These are phyloP conservation scores for Eretmochelys imbricata DNA, from an alignment of 2,113 vertebrate species.

Conservation along the genomic window DNA sequence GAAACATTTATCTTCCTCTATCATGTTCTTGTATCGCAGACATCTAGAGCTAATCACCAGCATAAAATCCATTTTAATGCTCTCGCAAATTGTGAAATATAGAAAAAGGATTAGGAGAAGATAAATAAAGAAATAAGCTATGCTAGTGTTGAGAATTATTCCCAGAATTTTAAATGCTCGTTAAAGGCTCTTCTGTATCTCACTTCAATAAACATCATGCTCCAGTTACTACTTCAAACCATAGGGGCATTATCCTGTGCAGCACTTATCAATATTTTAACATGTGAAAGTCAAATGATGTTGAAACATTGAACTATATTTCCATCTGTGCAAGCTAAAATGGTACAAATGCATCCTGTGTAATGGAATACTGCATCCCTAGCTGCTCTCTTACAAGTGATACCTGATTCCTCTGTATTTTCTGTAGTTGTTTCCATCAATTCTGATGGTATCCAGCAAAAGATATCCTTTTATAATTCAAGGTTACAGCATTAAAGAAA, in stretches of 20 bases:
- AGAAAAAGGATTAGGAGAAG: conserved; percentile 55
- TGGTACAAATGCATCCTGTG: conserved; percentile 82
- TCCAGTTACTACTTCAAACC: conserved; percentile 83
- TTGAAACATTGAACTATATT: conserved; percentile 91
- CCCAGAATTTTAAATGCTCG: conserved; percentile 83
- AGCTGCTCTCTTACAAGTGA: conserved; percentile 86
- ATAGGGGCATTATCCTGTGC: conserved; percentile 81
- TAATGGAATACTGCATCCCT: conserved; percentile 87
- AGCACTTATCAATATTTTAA: conserved; percentile 93
- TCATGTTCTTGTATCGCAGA: neutral
- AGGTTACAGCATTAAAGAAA: conserved; percentile 60
- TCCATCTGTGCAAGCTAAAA: conserved; percentile 91
- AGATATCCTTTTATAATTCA: conserved; percentile 78
- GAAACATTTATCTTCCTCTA: neutral
- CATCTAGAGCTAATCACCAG: conserved; percentile 34
- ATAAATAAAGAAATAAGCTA: conserved; percentile 62
- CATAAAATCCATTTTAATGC: conserved; percentile 47
- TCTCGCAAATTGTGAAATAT: conserved; percentile 40
- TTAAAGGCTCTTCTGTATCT: conserved; percentile 85
- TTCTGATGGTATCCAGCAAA: conserved; percentile 74
- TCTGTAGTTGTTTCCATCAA: conserved; percentile 62
- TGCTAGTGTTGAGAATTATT: conserved; percentile 72
- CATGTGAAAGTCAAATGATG: conserved; percentile 92
- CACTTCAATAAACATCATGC: conserved; percentile 87
- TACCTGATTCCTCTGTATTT: conserved; percentile 80